Conservation (phyloP, 1,140 invertebrate species). For the Drosophila kikkawai region DNA sequence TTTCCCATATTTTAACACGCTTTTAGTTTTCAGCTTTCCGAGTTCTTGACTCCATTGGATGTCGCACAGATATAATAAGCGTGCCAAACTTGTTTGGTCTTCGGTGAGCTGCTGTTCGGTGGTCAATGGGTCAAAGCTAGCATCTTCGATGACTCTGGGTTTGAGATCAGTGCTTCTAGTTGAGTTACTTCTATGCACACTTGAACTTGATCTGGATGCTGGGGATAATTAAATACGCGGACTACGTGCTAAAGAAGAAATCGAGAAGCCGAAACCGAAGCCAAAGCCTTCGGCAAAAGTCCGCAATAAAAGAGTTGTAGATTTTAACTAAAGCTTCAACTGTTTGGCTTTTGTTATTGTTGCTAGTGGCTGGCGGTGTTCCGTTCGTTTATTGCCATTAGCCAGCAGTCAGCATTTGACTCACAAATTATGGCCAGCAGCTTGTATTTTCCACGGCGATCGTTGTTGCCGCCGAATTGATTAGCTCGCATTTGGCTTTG, state of each 20-base stretch:
- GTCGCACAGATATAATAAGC: conserved; percentile 41
- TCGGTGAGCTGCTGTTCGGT: conserved; percentile 8
- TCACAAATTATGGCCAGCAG: conserved; percentile 68
- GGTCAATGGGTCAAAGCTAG: conserved; percentile 65
- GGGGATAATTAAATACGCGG: conserved; percentile 24
- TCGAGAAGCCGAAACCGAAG: conserved; percentile 23
- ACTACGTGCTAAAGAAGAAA: conserved; percentile 63
- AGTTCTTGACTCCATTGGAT: conserved; percentile 19
- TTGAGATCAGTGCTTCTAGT: conserved; percentile 42
- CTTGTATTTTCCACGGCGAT: conserved; percentile 36
- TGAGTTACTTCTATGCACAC: conserved; percentile 24
- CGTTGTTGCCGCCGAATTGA: conserved; percentile 53
- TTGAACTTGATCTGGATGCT: conserved; percentile 74
- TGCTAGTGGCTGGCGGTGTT: conserved; percentile 39
- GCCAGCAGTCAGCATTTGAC: conserved; percentile 61
- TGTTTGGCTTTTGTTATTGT: conserved; percentile 54
- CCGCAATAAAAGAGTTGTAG: conserved; percentile 35
- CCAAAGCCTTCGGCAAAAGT: conserved; percentile 29
- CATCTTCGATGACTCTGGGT: neutral
- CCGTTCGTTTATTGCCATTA: conserved; percentile 76
- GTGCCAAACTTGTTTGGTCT: conserved; percentile 32
- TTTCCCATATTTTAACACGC: neutral
- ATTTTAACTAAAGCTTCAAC: conserved; percentile 41
- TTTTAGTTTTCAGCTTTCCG: conserved; percentile 24
- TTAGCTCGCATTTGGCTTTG: conserved; percentile 65